phyloP scores from a whole-genome alignment of 2,797 vertebrate genomes.

The Pipistrellus kuhlii region DNA sequence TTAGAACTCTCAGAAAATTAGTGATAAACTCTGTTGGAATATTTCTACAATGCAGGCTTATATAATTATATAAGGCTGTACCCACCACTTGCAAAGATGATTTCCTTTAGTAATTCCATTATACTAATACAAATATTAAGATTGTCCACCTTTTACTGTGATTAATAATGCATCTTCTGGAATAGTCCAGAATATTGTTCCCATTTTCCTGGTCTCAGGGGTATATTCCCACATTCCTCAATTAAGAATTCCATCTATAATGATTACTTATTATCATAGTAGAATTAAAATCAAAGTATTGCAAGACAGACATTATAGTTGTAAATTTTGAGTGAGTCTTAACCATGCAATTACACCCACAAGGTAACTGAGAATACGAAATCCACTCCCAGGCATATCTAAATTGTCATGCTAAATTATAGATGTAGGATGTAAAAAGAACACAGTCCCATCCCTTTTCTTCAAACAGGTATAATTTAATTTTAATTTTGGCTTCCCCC shows the following conservation, averaged over 20 bases:
- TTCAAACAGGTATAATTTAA: constrained; percentile 75
- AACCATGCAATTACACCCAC: constrained; percentile 71
- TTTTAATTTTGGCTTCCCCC: constrained; percentile 73
- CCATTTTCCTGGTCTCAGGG: not conserved
- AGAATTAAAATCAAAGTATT: constrained; percentile 59
- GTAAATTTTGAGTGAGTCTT: constrained; percentile 57
- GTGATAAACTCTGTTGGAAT: not conserved
- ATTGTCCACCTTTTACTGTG: not conserved
- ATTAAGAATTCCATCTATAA: constrained; percentile 29
- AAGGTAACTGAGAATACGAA: constrained; percentile 72
- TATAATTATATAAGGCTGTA: not conserved
- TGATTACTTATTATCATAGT: constrained; percentile 27
- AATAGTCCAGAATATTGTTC: not conserved
- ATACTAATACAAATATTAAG: not conserved
- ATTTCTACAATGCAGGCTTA: not conserved
- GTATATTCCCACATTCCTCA: not conserved
- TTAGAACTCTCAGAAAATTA: constrained; percentile 15
- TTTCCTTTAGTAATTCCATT: not conserved
- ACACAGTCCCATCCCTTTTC: constrained; percentile 48
- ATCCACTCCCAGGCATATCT: not conserved
- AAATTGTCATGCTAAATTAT: constrained; percentile 74
- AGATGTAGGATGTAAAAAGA: constrained; percentile 65
- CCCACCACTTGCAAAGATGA: not conserved
- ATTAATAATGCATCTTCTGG: not conserved
- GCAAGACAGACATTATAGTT: constrained; percentile 44